phyloP scores from a whole-genome alignment of 2,888 invertebrate species.

The Entomobrya proxima region DNA sequence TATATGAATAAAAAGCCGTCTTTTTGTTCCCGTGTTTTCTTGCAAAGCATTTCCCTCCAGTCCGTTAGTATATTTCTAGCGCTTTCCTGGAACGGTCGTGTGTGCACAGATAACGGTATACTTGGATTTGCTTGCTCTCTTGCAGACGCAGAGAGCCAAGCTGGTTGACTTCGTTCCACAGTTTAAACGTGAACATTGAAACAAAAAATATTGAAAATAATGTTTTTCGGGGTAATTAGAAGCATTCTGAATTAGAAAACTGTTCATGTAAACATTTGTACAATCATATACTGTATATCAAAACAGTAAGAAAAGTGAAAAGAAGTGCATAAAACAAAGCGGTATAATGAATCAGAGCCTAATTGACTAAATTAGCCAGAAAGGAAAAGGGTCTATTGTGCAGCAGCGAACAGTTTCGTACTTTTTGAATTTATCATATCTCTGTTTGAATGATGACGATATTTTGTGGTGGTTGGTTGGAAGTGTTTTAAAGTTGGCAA shows the following conservation, averaged over 20 bases:
- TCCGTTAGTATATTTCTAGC: constrained; percentile 72
- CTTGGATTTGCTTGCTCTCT: constrained; percentile 25
- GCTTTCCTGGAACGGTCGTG: constrained; percentile 73
- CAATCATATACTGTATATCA: no score
- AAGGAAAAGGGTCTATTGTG: background rate
- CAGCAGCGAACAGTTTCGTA: constrained; percentile 12
- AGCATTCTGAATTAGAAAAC: background rate
- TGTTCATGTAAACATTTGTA: no score
- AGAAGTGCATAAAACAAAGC: background rate
- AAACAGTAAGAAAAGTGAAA: background rate
- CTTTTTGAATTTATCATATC: constrained; percentile 12
- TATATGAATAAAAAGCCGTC: constrained; percentile 19
- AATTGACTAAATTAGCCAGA: constrained; percentile 39
- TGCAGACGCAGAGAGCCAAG: constrained; percentile 22
- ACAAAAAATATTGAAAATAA: background rate
- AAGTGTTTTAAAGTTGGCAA: constrained; percentile 16
- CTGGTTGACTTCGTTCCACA: background rate
- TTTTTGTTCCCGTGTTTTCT: constrained; percentile 56
- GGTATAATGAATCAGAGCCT: background rate
- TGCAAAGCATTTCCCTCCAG: constrained; percentile 61
- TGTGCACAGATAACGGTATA: background rate
- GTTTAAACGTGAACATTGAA: background rate
- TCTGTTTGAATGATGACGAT: background rate
- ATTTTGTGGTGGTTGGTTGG: constrained; percentile 10
- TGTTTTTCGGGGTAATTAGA: constrained; percentile 26